Evolutionary conservation across 2,113 vertebrate genomes (phyloP).

Genomic region (Trematomus loennbergii): DNA sequence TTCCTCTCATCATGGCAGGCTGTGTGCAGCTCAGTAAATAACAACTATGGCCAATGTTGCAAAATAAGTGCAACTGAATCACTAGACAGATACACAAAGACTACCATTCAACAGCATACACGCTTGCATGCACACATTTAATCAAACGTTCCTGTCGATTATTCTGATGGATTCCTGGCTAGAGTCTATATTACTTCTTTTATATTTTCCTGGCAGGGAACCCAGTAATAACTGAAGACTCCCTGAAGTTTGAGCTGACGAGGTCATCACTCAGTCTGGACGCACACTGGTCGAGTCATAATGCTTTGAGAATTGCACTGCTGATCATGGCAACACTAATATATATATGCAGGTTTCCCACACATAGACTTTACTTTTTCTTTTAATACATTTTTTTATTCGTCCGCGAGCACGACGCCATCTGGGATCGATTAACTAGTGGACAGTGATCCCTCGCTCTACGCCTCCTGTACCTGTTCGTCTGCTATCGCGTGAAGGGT

Average conservation of each 20-base stretch:
- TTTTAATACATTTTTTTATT: too few species aligned
- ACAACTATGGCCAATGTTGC: constrained; percentile 28
- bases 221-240: constrained; percentile 54
- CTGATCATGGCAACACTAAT: constrained; percentile 8
- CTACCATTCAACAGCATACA: constrained; percentile 11
- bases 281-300: constrained; percentile 11
- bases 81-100: constrained; percentile 26
- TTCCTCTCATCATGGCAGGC: constrained; percentile 49
- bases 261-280: constrained; percentile 52
- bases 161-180: constrained; percentile 36
- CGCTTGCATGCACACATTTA: constrained; percentile 28
- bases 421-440: too few species aligned
- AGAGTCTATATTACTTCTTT: constrained; percentile 44
- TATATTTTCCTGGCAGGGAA: constrained; percentile 36
- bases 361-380: too few species aligned
- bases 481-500: too few species aligned
- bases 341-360: too few species aligned
- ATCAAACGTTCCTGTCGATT: constrained; percentile 43
- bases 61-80: constrained; percentile 48
- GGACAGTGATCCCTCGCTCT: too few species aligned
- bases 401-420: too few species aligned
- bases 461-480: too few species aligned
- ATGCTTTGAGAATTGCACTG: constrained; percentile 20
- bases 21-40: constrained; percentile 41
- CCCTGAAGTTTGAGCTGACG: constrained; percentile 47